Evolutionary conservation across 92 coral and sea anemone species (phyloP), one percentile per base, ranked within the genome.

Genomic region (Montipora capitata): DNA sequence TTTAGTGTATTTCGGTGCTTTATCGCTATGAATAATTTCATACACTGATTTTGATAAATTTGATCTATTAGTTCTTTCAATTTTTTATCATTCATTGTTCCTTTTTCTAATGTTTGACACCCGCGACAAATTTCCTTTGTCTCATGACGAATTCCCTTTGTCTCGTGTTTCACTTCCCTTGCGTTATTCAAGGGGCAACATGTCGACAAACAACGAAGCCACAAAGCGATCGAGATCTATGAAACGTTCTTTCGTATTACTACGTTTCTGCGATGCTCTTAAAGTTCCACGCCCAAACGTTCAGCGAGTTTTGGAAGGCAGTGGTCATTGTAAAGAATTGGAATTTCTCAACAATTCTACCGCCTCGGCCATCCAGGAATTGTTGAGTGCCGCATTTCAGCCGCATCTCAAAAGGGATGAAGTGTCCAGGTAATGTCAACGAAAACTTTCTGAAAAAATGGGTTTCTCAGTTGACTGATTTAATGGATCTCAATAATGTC

Each of bases 341-440:
- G 48, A 68, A 68, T 68, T 68, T 68, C 74, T 40, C 74, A 27
- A 39, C 52, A 68, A 39, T 68, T 27, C 74, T 15, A 27, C 27
- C 27, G 39, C 74, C 10, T 11, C 49, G 43, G 48, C 43, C 39
- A 35, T 68, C 48, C 74, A 0, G 74, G 74, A 68, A 6, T 35
- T 68, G 43, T 35, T 68, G n/a, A 35, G n/a, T 8, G 11, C 43
- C 12, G 44, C 74, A 7, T 68, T 68, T 48, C 43, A 10, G 0
- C 43, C 10, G 43, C 45, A 68, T 68, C 44, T 68, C 43, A 68
- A 14, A 2, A 7, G 44, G 39, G 48, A 14, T 7, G 16, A 68
- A 68, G 74, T 3, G 74, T 68, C 74, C 44, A 38, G 74, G 49
- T 68, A 68, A 68, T 68, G 74, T 40, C 15, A 15, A 68, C 74